Conservation (phyloP, 2,113 vertebrate species). For the Strix aluco region DNA sequence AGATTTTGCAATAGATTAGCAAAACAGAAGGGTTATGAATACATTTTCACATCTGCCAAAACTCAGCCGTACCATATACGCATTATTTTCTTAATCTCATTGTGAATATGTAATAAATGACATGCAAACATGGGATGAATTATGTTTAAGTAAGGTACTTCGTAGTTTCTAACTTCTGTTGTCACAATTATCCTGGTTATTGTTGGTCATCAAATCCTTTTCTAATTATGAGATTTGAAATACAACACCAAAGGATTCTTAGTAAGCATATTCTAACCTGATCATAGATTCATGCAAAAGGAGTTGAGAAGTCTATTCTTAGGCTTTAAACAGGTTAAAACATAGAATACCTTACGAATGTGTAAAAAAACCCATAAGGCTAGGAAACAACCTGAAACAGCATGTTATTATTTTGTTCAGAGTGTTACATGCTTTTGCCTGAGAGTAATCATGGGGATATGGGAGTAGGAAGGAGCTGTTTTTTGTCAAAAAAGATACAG, state of each 20-base stretch:
- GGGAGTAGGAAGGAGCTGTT: background rate
- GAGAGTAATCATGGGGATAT: background rate
- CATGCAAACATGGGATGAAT: background rate
- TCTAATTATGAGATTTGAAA: background rate
- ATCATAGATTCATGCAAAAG: background rate
- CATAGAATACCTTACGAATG: background rate
- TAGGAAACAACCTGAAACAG: background rate
- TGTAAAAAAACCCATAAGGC: rapidly evolving
- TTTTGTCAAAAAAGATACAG: background rate
- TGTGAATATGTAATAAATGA: background rate
- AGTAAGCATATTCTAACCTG: background rate
- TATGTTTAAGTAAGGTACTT: background rate
- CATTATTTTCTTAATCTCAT: background rate
- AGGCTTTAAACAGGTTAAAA: background rate
- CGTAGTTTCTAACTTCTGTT: background rate
- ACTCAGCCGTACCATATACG: background rate
- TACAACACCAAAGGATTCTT: background rate
- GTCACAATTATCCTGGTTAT: background rate
- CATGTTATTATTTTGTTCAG: background rate
- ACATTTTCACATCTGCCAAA: background rate
- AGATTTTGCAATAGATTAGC: background rate
- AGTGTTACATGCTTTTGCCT: background rate
- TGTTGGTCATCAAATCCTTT: background rate
- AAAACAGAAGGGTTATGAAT: background rate
- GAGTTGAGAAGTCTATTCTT: background rate